Evolutionary conservation across 2,113 vertebrate genomes (phyloP).

Genomic region (Tenebrosternarchus preto): DNA sequence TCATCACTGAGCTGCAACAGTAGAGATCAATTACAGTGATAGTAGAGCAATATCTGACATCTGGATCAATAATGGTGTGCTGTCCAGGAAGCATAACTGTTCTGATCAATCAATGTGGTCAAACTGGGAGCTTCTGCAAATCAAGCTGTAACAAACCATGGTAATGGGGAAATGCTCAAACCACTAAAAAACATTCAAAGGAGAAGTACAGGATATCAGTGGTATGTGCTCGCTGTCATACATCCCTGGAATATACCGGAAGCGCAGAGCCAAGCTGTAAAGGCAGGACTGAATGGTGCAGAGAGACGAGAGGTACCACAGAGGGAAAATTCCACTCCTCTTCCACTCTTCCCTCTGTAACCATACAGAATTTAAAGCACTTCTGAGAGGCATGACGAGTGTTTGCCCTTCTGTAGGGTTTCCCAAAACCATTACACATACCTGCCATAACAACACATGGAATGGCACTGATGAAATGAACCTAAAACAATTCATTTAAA

Average conservation of each 20-base stretch:
- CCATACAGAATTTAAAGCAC: constrained; percentile 47
- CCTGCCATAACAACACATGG: too few relatives aligned
- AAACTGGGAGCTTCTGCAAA: background rate
- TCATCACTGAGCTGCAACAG: background rate
- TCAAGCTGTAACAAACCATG: constrained; percentile 28
- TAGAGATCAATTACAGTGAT: constrained; percentile 27
- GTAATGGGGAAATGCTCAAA: background rate
- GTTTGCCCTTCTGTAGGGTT: constrained; percentile 14
- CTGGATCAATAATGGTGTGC: constrained; percentile 31
- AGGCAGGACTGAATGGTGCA: constrained; percentile 13
- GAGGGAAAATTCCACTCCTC: constrained; percentile 34
- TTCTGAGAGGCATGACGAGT: background rate
- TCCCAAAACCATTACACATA: constrained; percentile 22
- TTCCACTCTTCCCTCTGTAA: constrained; percentile 31
- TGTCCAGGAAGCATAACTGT: constrained; percentile 23
- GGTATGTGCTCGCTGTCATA: constrained; percentile 21
- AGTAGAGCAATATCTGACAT: constrained; percentile 24
- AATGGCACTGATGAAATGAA: too few relatives aligned
- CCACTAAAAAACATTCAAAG: constrained; percentile 15
- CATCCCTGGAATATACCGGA: constrained; percentile 13
- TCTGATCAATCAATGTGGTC: background rate
- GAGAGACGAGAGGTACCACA: constrained; percentile 24
- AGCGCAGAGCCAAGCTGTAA: constrained; percentile 5
- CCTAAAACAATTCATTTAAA: too few relatives aligned
- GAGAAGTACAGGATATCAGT: background rate